Conservation (phyloP, 2,113 vertebrate genomes). For the Stegostoma tigrinum region DNA sequence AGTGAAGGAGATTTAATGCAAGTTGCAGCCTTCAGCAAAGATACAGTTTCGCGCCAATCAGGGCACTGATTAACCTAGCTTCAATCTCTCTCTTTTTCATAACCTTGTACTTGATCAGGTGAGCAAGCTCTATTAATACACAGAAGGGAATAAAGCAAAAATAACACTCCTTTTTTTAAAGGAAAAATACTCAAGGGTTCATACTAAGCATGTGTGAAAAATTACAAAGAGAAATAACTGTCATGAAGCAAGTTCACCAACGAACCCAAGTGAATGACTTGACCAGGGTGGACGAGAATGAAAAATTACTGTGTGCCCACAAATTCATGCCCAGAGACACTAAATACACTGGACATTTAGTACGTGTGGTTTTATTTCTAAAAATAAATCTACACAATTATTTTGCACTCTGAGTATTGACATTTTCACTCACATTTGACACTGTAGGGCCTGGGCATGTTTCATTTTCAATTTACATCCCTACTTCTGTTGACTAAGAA, state of each 20-base stretch:
- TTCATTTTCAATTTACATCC: neutral
- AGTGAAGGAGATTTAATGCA: neutral
- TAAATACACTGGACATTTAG: slow-evolving; percentile 21
- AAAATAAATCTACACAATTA: neutral
- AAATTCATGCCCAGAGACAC: neutral
- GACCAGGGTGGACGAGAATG: neutral
- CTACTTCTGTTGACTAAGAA: neutral
- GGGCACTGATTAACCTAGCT: slow-evolving; percentile 17
- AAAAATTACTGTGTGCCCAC: neutral
- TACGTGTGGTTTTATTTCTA: neutral
- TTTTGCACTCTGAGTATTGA: neutral
- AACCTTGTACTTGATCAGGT: neutral
- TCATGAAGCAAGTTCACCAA: neutral
- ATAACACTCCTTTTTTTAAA: neutral
- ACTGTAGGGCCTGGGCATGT: neutral
- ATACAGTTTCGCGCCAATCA: neutral
- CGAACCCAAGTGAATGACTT: neutral
- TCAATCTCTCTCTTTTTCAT: neutral
- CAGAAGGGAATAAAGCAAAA: neutral
- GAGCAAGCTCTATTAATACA: neutral
- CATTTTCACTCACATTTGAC: neutral
- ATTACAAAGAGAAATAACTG: neutral
- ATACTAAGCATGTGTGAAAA: neutral
- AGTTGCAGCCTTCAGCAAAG: neutral
- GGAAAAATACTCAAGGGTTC: neutral